These are phyloP conservation scores for Eupithecia subumbrata DNA, from an alignment of 2,888 invertebrate genomes.

Conservation along the genomic window DNA sequence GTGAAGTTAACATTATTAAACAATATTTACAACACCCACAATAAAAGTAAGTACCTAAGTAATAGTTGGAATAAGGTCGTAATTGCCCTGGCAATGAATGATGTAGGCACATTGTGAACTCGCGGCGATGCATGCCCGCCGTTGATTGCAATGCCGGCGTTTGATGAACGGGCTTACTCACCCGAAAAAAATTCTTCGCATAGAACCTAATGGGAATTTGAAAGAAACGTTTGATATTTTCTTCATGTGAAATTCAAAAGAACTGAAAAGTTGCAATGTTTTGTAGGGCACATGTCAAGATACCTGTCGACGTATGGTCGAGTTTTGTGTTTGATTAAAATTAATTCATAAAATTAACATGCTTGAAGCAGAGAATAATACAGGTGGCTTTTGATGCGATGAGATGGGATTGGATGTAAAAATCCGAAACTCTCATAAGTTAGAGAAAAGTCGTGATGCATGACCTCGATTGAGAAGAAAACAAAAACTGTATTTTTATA, in stretches of 20 bases:
- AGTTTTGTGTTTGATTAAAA: too few relatives aligned
- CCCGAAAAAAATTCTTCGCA: conserved; percentile 47
- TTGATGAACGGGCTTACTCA: conserved; percentile 51
- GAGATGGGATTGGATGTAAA: too few relatives aligned
- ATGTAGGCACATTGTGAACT: conserved; percentile 50
- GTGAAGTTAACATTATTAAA: background rate
- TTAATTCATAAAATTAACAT: too few relatives aligned
- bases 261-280: background rate
- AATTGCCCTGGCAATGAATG: conserved; percentile 17
- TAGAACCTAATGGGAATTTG: background rate
- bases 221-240: background rate
- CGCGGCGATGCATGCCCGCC: conserved; percentile 61
- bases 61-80: conserved; percentile 15
- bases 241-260: background rate
- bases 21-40: background rate
- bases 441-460: too few relatives aligned
- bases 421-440: too few relatives aligned
- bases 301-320: too few relatives aligned
- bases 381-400: too few relatives aligned
- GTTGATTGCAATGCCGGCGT: conserved; percentile 58
- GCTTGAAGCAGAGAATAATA: too few relatives aligned
- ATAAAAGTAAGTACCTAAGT: background rate
- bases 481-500: too few relatives aligned
- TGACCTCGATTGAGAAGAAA: too few relatives aligned
- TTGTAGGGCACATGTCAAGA: too few relatives aligned